A percentile compares a stretch with the other conserved stretches of the same genome.
Evolutionary conservation across 2,888 invertebrate species (phyloP).

Genomic region (Chaetogeoica ovagalla): DNA sequence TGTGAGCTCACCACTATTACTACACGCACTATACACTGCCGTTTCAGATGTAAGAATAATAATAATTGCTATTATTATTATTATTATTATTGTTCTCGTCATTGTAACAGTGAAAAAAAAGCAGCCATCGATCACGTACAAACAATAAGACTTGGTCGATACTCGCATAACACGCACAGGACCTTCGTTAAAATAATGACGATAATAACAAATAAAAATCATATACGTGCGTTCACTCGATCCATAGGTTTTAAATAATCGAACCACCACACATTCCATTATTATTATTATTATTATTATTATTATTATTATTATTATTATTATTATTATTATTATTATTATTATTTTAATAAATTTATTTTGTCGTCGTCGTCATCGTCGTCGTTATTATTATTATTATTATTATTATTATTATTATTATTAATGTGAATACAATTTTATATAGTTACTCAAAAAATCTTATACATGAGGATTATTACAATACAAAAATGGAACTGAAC

Average conservation of each 20-base stretch:
- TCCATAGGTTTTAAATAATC: slow-evolving; percentile 34
- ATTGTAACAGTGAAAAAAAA: slow-evolving; percentile 27
- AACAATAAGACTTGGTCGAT: slow-evolving; percentile 41
- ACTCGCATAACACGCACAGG: neutral
- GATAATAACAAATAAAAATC: slow-evolving; percentile 35
- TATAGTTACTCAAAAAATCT: too few relatives aligned
- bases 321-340: neutral
- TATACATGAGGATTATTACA: too few relatives aligned
- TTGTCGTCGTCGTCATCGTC: slow-evolving; percentile 5
- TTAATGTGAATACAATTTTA: too few relatives aligned
- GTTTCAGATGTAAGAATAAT: slow-evolving; percentile 41
- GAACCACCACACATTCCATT: slow-evolving; percentile 5
- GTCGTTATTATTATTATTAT: too few relatives aligned
- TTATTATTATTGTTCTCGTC: slow-evolving; percentile 44
- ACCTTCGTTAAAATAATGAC: slow-evolving; percentile 45
- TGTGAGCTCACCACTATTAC: slow-evolving; percentile 1
- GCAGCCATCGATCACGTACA: slow-evolving; percentile 50
- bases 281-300: too few relatives aligned
- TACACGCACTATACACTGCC: neutral
- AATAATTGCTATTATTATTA: slow-evolving; percentile 27
- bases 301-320: neutral
- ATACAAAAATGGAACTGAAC: too few relatives aligned
- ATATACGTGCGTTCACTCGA: slow-evolving; percentile 12
- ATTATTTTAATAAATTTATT: slow-evolving; percentile 10
- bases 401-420: too few relatives aligned